A percentile compares a stretch with the other conserved stretches of the same genome.
phyloP scores from a whole-genome alignment of 2,888 invertebrate genomes.

The Epinotia ramella region DNA sequence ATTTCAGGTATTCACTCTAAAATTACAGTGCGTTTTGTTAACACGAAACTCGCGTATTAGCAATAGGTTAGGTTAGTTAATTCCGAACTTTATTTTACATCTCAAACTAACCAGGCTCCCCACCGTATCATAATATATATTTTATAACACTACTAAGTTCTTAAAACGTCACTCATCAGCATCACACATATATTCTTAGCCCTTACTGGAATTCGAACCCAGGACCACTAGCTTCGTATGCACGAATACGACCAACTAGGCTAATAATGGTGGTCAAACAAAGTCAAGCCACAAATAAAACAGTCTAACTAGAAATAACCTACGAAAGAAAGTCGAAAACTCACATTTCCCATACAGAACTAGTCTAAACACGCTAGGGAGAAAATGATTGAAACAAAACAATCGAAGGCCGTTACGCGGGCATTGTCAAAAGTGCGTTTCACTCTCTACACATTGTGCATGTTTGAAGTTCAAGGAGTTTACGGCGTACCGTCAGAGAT shows the following conservation, averaged over 20 bases:
- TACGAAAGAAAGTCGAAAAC: not conserved
- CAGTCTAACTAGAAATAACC: too few relatives aligned
- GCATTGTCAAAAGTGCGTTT: slow-evolving; percentile 32
- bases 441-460: slow-evolving; percentile 40
- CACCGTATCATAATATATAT: too few relatives aligned
- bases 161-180: too few relatives aligned
- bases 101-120: too few relatives aligned
- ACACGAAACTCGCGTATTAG: not conserved
- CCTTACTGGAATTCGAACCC: too few relatives aligned
- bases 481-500: not conserved
- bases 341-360: not conserved
- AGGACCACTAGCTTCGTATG: too few relatives aligned
- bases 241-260: too few relatives aligned
- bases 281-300: too few relatives aligned
- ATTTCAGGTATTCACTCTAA: not conserved
- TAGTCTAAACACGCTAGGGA: not conserved
- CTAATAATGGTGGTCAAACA: too few relatives aligned
- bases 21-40: not conserved
- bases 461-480: slow-evolving; percentile 24
- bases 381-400: slow-evolving; percentile 26
- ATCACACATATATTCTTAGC: too few relatives aligned
- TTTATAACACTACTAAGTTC: too few relatives aligned
- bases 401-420: slow-evolving; percentile 11
- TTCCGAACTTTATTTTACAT: not conserved
- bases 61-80: too few relatives aligned